Base-by-base conservation (phyloP, 2,888 invertebrate species). In the Periphyllus acericola region DNA sequence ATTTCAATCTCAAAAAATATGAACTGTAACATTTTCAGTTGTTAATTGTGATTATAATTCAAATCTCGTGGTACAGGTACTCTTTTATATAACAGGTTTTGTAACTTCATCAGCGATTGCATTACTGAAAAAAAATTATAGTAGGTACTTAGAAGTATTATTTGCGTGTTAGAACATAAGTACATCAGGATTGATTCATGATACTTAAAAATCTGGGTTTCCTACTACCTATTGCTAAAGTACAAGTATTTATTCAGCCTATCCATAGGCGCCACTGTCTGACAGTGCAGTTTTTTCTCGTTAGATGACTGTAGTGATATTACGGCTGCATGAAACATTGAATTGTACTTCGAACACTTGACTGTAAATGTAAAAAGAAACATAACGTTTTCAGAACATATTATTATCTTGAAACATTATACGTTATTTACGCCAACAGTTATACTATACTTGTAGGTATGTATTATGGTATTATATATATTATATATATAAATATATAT, bases 231-330 rank as follows among this genome's bases (percentile, higher is more conserved):
- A 84, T 76, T 32, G 40, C 75, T 75, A 75, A 83, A 83, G 34
- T 66, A 52, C 72, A 25, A n/a, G 14, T 79, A 74, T 74, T 72
- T 83, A 84, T 66, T 40, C 75, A 79, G 71, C 34, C 68, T 68
- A 71, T 68, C 34, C 71, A 68, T 78, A 85, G 85, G 85, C 85
- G 85, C 85, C 85, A 85, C 85, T 55, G 85, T 85, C 85, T 85
- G 85, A 79, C 78, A 71, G 75, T 40, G 46, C 83, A 76, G 66
- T 76, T 76, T 76, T 76, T 32, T 84, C 36, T 66, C 75, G 40
- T n/a, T 83, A 83, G 83, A 83, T 83, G 60, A 75, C 40, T 75
- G 83, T 83, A 84, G 1, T 66, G 60, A 84, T 84, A 83, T 66
- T 75, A 75, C 17, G 40, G 6, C 66, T 36, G 75, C 75, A 19